Base-by-base conservation (phyloP, 2,113 vertebrate species). In the Oncorhynchus nerka region DNA sequence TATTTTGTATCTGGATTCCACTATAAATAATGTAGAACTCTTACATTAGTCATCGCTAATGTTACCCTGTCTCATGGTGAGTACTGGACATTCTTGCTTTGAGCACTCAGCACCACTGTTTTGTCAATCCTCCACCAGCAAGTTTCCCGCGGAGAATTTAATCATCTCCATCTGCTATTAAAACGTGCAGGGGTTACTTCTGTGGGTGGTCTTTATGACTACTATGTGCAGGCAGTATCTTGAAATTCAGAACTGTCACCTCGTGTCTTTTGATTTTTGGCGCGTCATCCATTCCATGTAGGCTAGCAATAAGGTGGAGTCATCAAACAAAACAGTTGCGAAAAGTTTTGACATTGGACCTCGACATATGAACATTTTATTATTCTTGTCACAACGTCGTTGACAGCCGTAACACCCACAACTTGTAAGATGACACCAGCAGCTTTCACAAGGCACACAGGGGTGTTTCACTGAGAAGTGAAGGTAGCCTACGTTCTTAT, bases 341-440 rank as follows among this genome's bases (percentile, higher is more conserved):
- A 45, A 45, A 57, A 20, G 55, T 57, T 57, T 57, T 57, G 20
- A 57, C 20, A 20, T 20, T 57, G 55, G 55, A 57, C 55, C 4
- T 57, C 4, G 20, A 57, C 55, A 57, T 20, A 20, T 57, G 16
- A 57, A 57, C 16, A 57, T 20, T 4, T 57, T 57, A 1, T 20
- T 45, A 12, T 45, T 9, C 2, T 11, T 45, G 39, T 45, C 39
- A 12, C 39, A 45, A 45, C 9, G 39, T 45, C 39, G 39, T 45
- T 45, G 39, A 22, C 62, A 64, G 61, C 61, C 22, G 22, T 24
- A 65, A 26, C 24, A 65, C 26, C 8, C 22, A 11, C 39, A 39
- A 12, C 39, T 45, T 84, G 89, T 87, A 90, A 92, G 24, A 1
- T 65, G 90, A 91, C 87, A 86, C 90, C 89, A 68, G 24, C 64